Percentiles rank a stretch among this genome's conserved stretches.
Evolutionary conservation across 2,888 invertebrate genomes (phyloP).

Genomic region (Heliothis peltigera): DNA sequence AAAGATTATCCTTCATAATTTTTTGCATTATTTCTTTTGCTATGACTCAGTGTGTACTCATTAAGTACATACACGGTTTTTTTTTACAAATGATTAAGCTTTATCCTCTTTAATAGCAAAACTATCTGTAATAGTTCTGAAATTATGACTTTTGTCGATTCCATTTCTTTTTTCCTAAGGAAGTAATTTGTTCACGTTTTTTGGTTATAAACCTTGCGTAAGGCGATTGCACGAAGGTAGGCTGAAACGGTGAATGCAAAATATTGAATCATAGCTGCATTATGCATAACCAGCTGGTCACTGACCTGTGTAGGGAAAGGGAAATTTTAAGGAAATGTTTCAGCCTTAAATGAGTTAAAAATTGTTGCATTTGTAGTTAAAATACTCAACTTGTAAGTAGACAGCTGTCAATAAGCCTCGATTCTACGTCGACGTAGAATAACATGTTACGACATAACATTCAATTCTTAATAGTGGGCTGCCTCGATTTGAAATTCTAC

Average conservation of each 20-base stretch:
- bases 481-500: too few relatives aligned
- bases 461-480: too few relatives aligned
- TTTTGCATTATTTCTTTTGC: conserved; percentile 13
- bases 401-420: too few relatives aligned
- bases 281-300: conserved; percentile 20
- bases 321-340: conserved; percentile 18
- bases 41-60: conserved; percentile 24
- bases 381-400: not conserved
- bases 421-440: too few relatives aligned
- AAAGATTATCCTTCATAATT: not conserved
- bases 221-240: conserved; percentile 19
- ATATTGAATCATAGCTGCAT: conserved; percentile 28
- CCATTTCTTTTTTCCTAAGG: not conserved
- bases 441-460: too few relatives aligned
- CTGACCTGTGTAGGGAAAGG: conserved; percentile 23
- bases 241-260: conserved; percentile 20
- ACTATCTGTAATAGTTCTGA: not conserved
- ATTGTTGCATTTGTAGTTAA: not conserved
- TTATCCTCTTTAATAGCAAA: conserved; percentile 5
- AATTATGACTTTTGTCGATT: not conserved
- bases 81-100: conserved; percentile 9
- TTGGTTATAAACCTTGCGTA: conserved; percentile 17
- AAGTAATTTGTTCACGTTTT: conserved; percentile 11
- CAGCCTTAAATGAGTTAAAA: conserved; percentile 11
- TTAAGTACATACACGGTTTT: conserved; percentile 12